Conservation (phyloP, 2,888 invertebrate species). For the Lagria hirta region DNA sequence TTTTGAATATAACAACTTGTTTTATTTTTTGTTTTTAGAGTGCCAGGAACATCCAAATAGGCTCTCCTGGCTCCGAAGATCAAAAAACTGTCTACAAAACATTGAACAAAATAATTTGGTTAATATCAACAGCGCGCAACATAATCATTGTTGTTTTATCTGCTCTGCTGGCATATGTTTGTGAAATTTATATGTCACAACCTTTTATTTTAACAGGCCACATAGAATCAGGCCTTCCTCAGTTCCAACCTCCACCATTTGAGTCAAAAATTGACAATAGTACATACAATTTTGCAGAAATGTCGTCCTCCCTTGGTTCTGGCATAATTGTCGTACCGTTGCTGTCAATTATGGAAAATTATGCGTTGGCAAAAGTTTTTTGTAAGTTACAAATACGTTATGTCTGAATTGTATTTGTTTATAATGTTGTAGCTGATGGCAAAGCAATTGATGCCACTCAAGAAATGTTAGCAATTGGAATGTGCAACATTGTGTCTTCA, state of each 20-base stretch:
- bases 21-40: conserved; percentile 62
- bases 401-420: too few relatives aligned
- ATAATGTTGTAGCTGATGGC: conserved; percentile 57
- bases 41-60: conserved; percentile 66
- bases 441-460: conserved; percentile 68
- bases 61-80: conserved; percentile 54
- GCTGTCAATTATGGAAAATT: conserved; percentile 68
- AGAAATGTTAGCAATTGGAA: conserved; percentile 68
- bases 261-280: conserved; percentile 60
- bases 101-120: conserved; percentile 65
- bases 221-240: conserved; percentile 71
- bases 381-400: conserved; percentile 42
- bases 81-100: conserved; percentile 53
- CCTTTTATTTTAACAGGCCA: conserved; percentile 70
- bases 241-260: conserved; percentile 67
- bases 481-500: conserved; percentile 66
- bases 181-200: conserved; percentile 59
- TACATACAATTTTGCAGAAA: conserved; percentile 59
- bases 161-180: conserved; percentile 66
- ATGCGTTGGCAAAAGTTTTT: conserved; percentile 73
- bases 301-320: conserved; percentile 63
- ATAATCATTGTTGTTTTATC: conserved; percentile 74
- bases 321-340: conserved; percentile 69
- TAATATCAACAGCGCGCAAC: conserved; percentile 73
- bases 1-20: too few relatives aligned